Percentiles rank a stretch among this genome's conserved stretches.
These are phyloP conservation scores for Sipha flava DNA, from an alignment of 1,140 invertebrate genomes.

Conservation along the genomic window DNA sequence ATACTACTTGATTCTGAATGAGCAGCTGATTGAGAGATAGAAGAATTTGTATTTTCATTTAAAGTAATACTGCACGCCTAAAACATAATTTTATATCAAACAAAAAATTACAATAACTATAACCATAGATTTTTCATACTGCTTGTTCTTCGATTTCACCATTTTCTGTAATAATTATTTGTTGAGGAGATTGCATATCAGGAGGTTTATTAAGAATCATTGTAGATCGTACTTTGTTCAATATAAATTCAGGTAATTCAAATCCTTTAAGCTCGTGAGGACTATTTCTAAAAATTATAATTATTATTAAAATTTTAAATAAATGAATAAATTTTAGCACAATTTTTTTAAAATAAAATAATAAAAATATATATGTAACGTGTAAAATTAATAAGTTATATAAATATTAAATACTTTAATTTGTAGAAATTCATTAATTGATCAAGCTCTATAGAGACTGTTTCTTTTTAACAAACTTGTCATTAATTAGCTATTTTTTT, in stretches of 20 bases:
- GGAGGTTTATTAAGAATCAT: constrained; percentile 41
- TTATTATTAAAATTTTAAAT: background rate
- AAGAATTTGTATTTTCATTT: constrained; percentile 24
- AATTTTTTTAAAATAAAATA: background rate
- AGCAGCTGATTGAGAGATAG: constrained; percentile 4
- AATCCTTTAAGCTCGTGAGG: constrained; percentile 63
- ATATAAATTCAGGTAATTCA: constrained; percentile 60
- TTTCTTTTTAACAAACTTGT: too few relatives aligned
- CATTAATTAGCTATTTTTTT: too few relatives aligned
- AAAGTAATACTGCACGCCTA: constrained; percentile 23
- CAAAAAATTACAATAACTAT: background rate
- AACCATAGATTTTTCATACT: background rate
- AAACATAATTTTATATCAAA: background rate
- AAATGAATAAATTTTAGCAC: background rate
- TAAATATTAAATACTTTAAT: too few relatives aligned
- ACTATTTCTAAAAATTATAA: constrained; percentile 47
- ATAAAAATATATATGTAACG: too few relatives aligned
- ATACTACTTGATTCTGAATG: constrained; percentile 25
- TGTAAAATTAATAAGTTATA: too few relatives aligned
- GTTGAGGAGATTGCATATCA: background rate
- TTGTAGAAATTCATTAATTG: too few relatives aligned
- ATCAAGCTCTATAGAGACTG: too few relatives aligned
- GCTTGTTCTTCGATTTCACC: constrained; percentile 14
- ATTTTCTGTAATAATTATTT: constrained; percentile 21
- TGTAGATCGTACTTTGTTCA: constrained; percentile 58